Evolutionary conservation across 1,140 invertebrate genomes (phyloP), one percentile per base, ranked within the genome.

Genomic region (Cotesia chilonis): DNA sequence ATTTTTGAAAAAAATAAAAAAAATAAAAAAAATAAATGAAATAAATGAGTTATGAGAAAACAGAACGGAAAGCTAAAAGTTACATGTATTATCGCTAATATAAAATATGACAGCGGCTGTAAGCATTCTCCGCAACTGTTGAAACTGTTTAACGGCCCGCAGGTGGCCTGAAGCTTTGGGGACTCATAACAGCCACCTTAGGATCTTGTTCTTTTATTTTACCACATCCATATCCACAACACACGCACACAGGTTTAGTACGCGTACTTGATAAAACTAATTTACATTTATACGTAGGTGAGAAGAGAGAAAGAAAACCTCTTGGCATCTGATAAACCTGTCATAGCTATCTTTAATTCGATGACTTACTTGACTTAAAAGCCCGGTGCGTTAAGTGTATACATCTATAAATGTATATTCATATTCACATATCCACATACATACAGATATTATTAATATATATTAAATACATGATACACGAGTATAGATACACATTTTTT

Each of bases 61-160:
- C 12, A 72, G 14, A 20, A 20, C 10, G 28, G 37, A 52, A 74
- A 52, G 28, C 14, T 41, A 17, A 60, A 28, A 68, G 66, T 38
- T 76, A 78, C 78, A 81, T 79, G 77, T 77, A 83, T 84, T 84
- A 81, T 82, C 80, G 79, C 77, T 81, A 82, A 83, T 83, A 84
- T 83, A 80, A 84, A 82, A 82, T 82, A 84, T 82, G 78, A 72
- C 80, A 79, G 80, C 82, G 82, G 82, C 81, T 83, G 82, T 76
- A 74, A 71, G 74, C 66, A 74, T 51, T 60, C 77, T 35, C 64
- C 60, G 73, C 80, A 77, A 81, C 77, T 78, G 80, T 80, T 82
- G 80, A 80, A 79, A 81, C 78, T 81, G 70, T 71, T 74, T 77
- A 80, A 83, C 78, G 77, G 78, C 76, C 70, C 77, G 81, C 82